Base-by-base conservation (phyloP, 2,888 invertebrate species). In the Brachylomia viminalis region DNA sequence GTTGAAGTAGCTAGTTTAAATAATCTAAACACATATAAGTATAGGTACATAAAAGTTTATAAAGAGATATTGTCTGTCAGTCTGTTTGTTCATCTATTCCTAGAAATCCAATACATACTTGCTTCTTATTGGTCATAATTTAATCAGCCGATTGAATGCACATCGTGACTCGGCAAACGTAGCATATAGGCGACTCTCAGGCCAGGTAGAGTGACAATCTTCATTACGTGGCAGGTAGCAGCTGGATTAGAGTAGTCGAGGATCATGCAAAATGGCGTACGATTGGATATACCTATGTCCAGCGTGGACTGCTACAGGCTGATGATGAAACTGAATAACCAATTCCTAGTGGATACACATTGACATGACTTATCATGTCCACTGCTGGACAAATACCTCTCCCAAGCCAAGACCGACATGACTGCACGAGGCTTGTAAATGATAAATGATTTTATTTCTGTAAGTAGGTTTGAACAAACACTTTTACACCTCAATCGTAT, bases 41-140 rank as follows among this genome's bases (percentile, higher is more conserved):
- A n/a, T n/a, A n/a, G n/a, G n/a, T 58, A 68, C 27, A n/a, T 20
- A 54, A 45, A 58, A 56, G 10, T 58, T 45, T 45, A 66, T n/a
- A 4, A 33, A 2, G 11, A 66, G 30, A 58, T 33, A 65, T 38
- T 47, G 15, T 8, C 0, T 49, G 64, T 58, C 56, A 52, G 59
- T 1, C 17, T 72, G 30, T 62, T 74, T 69, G 56, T 77, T 23
- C 10, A 59, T 70, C 47, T 75, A 61, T 75, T 72, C 68, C 0
- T 30, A 52, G 56, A 59, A 27, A 33, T 45, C 2, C 54, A 47
- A 58, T 74, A 45, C 3, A 0, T 23, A 52, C 17, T 27, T 23
- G 0, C 6, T 59, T 42, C 5, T 38, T 38, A 38, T 4, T 30
- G 33, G 8, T 7, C 27, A 30, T 23, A 8, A 7, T 33, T 61